Evolutionary conservation across 2,113 vertebrate species (phyloP).

Genomic region (Ornithorhynchus anatinus): DNA sequence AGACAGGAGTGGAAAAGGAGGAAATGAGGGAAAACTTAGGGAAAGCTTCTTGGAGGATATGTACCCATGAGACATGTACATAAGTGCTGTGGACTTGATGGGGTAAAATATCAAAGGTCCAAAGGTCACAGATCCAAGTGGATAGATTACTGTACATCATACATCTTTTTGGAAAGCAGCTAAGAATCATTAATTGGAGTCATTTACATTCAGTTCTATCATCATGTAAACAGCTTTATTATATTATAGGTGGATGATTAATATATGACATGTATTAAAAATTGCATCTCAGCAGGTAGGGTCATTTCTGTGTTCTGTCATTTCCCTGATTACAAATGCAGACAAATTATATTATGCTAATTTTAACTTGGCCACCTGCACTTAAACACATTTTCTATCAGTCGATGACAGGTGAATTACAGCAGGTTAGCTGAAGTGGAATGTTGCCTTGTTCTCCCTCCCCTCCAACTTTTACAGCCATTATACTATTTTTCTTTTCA

Average conservation of each 20-base stretch:
- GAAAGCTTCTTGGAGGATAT: too few relatives aligned
- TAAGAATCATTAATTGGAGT: slow-evolving; percentile 37
- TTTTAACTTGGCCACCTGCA: slow-evolving; percentile 42
- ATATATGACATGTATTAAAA: slow-evolving; percentile 32
- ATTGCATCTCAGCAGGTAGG: slow-evolving; percentile 3
- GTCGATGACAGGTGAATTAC: neutral
- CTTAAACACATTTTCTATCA: slow-evolving; percentile 17
- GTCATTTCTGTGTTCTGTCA: slow-evolving; percentile 19
- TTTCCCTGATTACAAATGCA: slow-evolving; percentile 47
- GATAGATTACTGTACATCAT: neutral
- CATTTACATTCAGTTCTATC: slow-evolving; percentile 36
- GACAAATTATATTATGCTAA: slow-evolving; percentile 41
- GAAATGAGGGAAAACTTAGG: too few relatives aligned
- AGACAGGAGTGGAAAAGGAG: too few relatives aligned
- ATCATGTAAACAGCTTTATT: slow-evolving; percentile 37
- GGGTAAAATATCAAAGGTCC: too few relatives aligned
- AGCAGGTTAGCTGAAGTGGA: neutral
- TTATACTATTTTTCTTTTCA: neutral
- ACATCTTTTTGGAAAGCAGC: slow-evolving; percentile 18
- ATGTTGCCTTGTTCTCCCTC: neutral
- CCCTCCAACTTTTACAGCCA: neutral
- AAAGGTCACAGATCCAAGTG: too few relatives aligned
- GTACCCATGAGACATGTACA: too few relatives aligned
- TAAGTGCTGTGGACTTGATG: too few relatives aligned
- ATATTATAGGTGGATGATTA: slow-evolving; percentile 40